Base-by-base conservation (phyloP, 2,113 vertebrate species). In the Onychostoma macrolepis region DNA sequence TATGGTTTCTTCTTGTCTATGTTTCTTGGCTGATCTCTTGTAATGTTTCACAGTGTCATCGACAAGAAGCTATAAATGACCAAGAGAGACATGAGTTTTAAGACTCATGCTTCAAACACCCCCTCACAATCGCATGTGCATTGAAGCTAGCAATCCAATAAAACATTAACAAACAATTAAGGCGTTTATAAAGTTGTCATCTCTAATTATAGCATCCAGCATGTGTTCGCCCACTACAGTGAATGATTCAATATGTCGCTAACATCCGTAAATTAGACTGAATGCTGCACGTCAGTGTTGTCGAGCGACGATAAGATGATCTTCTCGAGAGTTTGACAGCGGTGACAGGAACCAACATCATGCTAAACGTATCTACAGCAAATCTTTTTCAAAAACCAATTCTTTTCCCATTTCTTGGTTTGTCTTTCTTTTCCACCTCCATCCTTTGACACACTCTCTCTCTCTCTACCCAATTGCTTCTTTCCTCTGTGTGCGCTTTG, bases 201-300 rank as follows among this genome's bases (percentile, higher is more conserved):
- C 43, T 41, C 67, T 77, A 86, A 81, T 81, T 88, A 84, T n/a
- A n/a, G n/a, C 76, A 48, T 83, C 38, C 19, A 69, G 41, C 80
- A 67, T 33, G 56, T 63, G 61, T 48, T 83, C 41, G 2, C n/a
- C 41, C 78, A 85, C 76, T 65, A 92, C 85, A 90, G 90, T 85
- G 89, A 83, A 75, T 81, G 78, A 88, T 87, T 89, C 80, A 90
- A 86, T 93, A 45, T n/a, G 19, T 45, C 8, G 63, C 21, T 69
- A 83, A 50, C 28, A 50, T 83, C 26, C 43, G 10, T 50, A 30
- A 69, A n/a, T 24, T 24, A 48, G 26, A 28, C 33, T 67, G 63
- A 83, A 69, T 83, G 43, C 63, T 81, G 15, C 24, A 19, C 3
- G n/a, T 81, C 79, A 80, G 33, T 26, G 53, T 24, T 80, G 53